A percentile compares a stretch with the other conserved stretches of the same genome.
phyloP scores from a whole-genome alignment of 2,797 vertebrate species.

The Mormyrus hasselquistii region DNA sequence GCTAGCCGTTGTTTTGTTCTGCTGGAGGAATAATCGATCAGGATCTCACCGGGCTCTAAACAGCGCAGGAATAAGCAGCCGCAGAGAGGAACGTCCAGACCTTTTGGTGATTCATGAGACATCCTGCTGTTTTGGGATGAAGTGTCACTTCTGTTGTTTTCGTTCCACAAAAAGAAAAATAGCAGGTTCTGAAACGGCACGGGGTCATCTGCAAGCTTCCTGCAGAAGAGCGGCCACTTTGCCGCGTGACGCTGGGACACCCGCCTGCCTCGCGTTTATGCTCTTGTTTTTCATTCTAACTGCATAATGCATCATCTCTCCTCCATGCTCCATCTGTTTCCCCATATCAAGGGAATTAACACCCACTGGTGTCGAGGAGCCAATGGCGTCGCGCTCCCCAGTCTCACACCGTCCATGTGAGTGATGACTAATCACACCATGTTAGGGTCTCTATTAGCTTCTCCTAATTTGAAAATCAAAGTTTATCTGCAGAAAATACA shows the following conservation, averaged over 20 bases:
- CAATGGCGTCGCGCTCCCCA: not conserved
- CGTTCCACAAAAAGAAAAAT: not conserved
- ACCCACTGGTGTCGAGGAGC: not conserved
- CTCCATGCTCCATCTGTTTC: not conserved
- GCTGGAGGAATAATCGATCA: not conserved
- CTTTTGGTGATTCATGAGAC: slow-evolving; percentile 8
- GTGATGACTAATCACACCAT: not conserved
- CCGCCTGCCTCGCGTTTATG: not conserved
- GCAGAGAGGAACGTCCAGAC: not conserved
- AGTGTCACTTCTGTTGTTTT: not conserved
- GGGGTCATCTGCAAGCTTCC: not conserved
- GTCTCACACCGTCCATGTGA: not conserved
- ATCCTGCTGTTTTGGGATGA: not conserved
- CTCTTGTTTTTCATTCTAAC: not conserved
- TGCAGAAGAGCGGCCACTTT: not conserved
- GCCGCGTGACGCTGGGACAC: not conserved
- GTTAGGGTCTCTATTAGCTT: not conserved
- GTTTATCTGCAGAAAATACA: not conserved
- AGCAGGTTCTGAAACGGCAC: not conserved
- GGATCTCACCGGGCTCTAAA: not conserved
- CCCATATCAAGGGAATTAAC: not conserved
- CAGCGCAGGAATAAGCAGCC: not conserved
- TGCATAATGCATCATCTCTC: not conserved
- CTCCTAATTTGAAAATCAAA: not conserved
- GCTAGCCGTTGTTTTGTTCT: not conserved